These are phyloP conservation scores for Rhabdomys dilectus DNA, from an alignment of 2,113 vertebrate species.

Conservation along the genomic window DNA sequence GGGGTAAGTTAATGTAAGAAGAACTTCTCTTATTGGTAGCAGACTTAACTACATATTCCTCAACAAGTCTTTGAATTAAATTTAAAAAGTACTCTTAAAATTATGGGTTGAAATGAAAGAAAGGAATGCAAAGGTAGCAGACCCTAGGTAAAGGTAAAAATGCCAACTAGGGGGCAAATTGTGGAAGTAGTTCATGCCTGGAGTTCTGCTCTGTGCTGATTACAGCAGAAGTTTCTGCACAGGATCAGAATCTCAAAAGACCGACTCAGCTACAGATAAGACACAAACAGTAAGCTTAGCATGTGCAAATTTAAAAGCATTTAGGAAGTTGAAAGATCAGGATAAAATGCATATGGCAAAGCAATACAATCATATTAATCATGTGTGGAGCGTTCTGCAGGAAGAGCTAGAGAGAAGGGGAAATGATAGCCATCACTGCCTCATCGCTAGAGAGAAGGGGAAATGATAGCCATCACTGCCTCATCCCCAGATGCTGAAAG, in stretches of 20 bases:
- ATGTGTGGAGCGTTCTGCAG: neutral
- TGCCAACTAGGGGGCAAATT: neutral
- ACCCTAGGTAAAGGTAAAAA: neutral
- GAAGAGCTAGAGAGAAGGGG: neutral
- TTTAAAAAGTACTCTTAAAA: slow-evolving; percentile 34
- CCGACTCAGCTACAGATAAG: neutral
- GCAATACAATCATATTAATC: neutral
- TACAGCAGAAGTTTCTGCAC: neutral
- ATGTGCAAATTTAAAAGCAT: neutral
- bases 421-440: neutral
- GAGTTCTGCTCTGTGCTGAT: neutral
- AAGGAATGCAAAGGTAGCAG: neutral
- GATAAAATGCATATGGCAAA: neutral
- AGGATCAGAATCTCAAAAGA: neutral
- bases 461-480: neutral
- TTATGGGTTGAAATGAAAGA: neutral
- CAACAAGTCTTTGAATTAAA: neutral
- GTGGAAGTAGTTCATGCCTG: neutral
- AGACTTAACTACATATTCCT: neutral
- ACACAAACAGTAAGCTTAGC: neutral
- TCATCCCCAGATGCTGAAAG: too few species aligned
- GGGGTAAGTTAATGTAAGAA: neutral
- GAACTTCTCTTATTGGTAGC: neutral
- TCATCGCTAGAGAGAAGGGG: neutral
- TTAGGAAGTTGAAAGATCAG: neutral